These are phyloP conservation scores for Uropetala carovei DNA, from an alignment of 2,888 invertebrate species.

Conservation along the genomic window DNA sequence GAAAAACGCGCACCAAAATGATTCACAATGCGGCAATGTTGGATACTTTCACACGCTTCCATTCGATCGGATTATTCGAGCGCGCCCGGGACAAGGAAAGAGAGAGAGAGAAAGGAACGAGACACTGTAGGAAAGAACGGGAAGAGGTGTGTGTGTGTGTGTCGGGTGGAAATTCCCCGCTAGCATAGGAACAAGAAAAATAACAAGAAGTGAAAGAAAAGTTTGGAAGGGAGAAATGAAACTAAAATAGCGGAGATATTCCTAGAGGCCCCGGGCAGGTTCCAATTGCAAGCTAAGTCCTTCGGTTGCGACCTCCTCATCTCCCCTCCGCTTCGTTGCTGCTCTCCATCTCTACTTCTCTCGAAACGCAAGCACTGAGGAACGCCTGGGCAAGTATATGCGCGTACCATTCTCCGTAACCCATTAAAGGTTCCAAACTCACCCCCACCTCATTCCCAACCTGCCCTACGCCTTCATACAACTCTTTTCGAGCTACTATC, in stretches of 20 bases:
- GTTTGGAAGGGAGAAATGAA: constrained; percentile 28
- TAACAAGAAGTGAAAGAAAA: not conserved
- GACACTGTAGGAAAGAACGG: not conserved
- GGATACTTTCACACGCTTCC: not conserved
- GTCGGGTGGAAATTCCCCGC: not conserved
- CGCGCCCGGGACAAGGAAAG: no score
- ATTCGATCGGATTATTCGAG: not conserved
- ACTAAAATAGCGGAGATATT: constrained; percentile 53
- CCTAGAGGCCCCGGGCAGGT: not conserved
- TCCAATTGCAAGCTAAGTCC: constrained; percentile 33
- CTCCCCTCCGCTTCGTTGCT: not conserved
- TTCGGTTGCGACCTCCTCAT: not conserved
- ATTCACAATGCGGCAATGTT: not conserved
- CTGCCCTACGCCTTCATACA: not conserved
- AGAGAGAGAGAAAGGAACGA: not conserved
- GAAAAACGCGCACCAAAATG: no score
- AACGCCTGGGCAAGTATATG: not conserved
- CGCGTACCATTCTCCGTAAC: not conserved
- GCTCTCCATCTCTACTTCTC: not conserved
- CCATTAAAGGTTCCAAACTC: not conserved
- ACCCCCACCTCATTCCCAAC: not conserved
- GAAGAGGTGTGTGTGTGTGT: not conserved
- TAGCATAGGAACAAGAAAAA: not conserved
- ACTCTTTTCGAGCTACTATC: not conserved
- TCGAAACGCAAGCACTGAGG: not conserved